Conservation (phyloP, 2,797 vertebrate genomes). For the Dryobates pubescens region DNA sequence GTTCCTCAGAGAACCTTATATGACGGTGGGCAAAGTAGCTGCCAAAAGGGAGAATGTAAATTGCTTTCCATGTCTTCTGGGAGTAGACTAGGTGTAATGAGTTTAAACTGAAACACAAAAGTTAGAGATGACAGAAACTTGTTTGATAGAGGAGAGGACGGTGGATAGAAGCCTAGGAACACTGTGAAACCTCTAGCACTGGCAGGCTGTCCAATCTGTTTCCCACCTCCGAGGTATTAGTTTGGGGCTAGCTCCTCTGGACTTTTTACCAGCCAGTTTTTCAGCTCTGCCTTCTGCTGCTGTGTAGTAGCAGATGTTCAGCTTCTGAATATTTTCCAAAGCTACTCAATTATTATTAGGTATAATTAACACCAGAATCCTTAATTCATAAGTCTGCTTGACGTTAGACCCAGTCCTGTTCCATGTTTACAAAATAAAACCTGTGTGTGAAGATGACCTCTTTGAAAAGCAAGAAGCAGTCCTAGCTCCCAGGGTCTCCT, state of each 20-base stretch:
- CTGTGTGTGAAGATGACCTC: not conserved
- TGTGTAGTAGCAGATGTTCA: not conserved
- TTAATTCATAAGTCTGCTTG: not conserved
- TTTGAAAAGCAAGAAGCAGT: not conserved
- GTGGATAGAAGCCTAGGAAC: not conserved
- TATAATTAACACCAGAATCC: not conserved
- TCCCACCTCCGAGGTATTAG: not conserved
- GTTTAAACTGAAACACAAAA: not conserved
- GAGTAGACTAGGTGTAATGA: not conserved
- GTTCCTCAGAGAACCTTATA: not conserved
- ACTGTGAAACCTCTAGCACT: not conserved
- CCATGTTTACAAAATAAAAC: not conserved
- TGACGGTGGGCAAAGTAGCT: not conserved
- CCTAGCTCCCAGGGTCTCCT: not conserved
- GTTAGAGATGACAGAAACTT: not conserved
- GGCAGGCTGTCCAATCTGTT: not conserved
- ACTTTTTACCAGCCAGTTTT: not conserved
- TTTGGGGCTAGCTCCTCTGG: not conserved
- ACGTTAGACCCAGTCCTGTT: not conserved
- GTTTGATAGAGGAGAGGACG: not conserved
- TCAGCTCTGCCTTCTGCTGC: not conserved
- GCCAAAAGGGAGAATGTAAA: not conserved
- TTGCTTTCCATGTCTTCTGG: not conserved
- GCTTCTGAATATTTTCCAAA: conserved; percentile 5
- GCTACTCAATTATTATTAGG: not conserved